A percentile compares a stretch with the other conserved stretches of the same genome.
Evolutionary conservation across 2,888 invertebrate species (phyloP).

Genomic region (Protophormia terraenovae): DNA sequence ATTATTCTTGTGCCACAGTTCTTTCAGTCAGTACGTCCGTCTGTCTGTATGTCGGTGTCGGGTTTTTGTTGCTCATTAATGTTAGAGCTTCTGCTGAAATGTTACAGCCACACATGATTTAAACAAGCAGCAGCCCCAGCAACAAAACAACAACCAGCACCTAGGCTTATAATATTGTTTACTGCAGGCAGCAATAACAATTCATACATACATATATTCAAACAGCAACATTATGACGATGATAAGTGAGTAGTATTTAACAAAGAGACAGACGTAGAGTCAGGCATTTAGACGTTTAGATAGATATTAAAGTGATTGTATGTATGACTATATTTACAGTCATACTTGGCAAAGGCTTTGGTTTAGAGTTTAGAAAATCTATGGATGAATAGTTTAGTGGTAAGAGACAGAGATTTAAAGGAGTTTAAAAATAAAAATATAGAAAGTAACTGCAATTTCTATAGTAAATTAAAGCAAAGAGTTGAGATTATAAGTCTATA

Average conservation of each 20-base stretch:
- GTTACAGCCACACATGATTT: conserved; percentile 66
- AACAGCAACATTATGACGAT: conserved; percentile 64
- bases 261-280: conserved; percentile 20
- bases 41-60: not conserved
- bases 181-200: conserved; percentile 23
- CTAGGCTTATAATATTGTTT: conserved; percentile 8
- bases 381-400: conserved; percentile 34
- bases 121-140: not conserved
- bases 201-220: conserved; percentile 48
- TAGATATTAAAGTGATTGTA: conserved; percentile 55
- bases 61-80: conserved; percentile 63
- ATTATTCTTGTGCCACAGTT: conserved; percentile 38
- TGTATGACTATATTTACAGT: conserved; percentile 30
- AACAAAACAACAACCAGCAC: not conserved
- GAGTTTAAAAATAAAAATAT: not conserved
- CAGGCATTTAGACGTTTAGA: conserved; percentile 4
- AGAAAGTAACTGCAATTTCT: not conserved
- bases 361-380: conserved; percentile 2
- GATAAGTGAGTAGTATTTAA: conserved; percentile 64
- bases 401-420: not conserved
- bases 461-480: too few species aligned
- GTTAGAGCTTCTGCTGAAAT: conserved; percentile 61
- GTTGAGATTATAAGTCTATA: too few species aligned
- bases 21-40: not conserved
- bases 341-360: not conserved